Conservation (phyloP, 2,888 invertebrate genomes). For the Encarsia formosa region DNA sequence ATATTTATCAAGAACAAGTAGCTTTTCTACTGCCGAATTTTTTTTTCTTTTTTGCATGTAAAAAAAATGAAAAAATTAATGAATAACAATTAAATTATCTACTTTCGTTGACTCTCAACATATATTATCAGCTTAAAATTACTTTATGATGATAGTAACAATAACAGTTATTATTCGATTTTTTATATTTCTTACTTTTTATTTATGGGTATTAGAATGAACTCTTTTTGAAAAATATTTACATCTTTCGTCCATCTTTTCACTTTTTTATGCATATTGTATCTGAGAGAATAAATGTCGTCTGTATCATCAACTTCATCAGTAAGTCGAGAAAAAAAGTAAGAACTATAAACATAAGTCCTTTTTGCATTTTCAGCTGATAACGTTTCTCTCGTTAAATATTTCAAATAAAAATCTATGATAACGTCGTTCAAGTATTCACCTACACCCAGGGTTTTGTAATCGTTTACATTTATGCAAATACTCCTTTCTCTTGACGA, state of each 20-base stretch:
- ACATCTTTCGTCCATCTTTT: constrained; percentile 92
- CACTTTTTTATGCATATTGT: constrained; percentile 79
- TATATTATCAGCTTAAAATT: too few species aligned
- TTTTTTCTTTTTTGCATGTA: too few species aligned
- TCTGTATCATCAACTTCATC: constrained; percentile 47
- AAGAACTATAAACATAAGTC: constrained; percentile 91
- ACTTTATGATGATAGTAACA: too few species aligned
- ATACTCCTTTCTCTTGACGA: too few species aligned
- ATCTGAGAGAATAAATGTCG: constrained; percentile 56
- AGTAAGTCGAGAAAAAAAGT: constrained; percentile 90
- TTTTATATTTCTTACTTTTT: constrained; percentile 79
- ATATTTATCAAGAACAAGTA: too few species aligned
- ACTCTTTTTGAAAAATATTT: constrained; percentile 90
- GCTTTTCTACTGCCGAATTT: too few species aligned
- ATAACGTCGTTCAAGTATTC: constrained; percentile 96
- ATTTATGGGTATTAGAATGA: constrained; percentile 89
- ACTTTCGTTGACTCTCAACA: too few species aligned
- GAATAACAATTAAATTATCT: too few species aligned
- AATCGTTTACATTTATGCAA: too few species aligned
- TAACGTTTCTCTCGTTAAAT: constrained; percentile 69
- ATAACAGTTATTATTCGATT: too few species aligned
- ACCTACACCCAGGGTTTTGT: constrained; percentile 82
- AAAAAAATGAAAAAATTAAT: too few species aligned
- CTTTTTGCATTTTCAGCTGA: constrained; percentile 68
- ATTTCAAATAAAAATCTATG: constrained; percentile 93